Evolutionary conservation across 2,797 vertebrate species (phyloP).

Genomic region (Microctenopoma lineatum): DNA sequence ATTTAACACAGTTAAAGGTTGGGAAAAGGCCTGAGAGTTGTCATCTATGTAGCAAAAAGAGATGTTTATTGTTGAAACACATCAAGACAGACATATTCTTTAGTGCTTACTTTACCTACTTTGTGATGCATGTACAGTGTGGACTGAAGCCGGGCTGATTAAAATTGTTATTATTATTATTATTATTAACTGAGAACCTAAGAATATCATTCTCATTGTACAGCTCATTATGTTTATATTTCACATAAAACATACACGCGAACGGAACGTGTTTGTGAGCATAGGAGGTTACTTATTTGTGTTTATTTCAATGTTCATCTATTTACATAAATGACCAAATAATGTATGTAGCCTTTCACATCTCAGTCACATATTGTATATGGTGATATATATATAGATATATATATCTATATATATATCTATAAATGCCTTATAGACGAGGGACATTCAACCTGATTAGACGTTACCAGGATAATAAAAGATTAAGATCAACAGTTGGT

Average conservation of each 20-base stretch:
- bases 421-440: conserved; percentile 85
- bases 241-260: conserved; percentile 55
- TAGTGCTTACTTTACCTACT: conserved; percentile 59
- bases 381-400: conserved; percentile 70
- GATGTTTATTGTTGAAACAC: conserved; percentile 43
- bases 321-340: conserved; percentile 85
- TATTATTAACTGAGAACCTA: conserved; percentile 7
- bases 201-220: conserved; percentile 54
- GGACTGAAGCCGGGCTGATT: conserved; percentile 53
- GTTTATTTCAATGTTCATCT: conserved; percentile 76
- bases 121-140: conserved; percentile 70
- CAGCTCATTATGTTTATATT: conserved; percentile 63
- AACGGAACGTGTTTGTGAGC: conserved; percentile 64
- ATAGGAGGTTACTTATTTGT: conserved; percentile 69
- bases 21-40: conserved; percentile 17
- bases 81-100: conserved; percentile 54
- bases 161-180: conserved; percentile 10
- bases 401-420: conserved; percentile 18
- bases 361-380: conserved; percentile 80
- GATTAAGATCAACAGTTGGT: conserved; percentile 54
- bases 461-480: conserved; percentile 79
- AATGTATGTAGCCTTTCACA: conserved; percentile 85
- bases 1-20: conserved; percentile 25
- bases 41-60: conserved; percentile 49
- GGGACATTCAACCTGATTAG: conserved; percentile 83